Base-by-base conservation (phyloP, 2,113 vertebrate genomes). In the Trinectes maculatus region DNA sequence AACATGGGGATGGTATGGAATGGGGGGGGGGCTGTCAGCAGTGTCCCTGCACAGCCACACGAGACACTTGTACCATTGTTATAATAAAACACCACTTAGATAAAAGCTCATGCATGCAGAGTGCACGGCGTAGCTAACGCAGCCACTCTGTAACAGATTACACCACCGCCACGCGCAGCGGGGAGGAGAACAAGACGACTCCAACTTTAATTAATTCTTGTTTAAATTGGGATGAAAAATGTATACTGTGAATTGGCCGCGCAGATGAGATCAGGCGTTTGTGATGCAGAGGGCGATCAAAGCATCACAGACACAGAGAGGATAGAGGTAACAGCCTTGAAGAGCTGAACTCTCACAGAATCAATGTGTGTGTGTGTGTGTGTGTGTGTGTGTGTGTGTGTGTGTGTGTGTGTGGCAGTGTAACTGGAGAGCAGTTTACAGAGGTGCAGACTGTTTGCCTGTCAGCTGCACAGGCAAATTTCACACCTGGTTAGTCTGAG, bases 201-300 rank as follows among this genome's bases (percentile, higher is more conserved):
- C 46, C 1, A 77, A 52, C 84, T 89, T 85, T 83, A 90, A 91
- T 90, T 82, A 87, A 89, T 91, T 83, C 72, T 69, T 79, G 65
- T 91, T 89, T 87, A 77, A 87, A 80, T 91, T 86, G 78, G 62
- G 71, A 73, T 74, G 81, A 85, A 74, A 84, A 81, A 90, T 89
- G 16, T 81, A 87, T 77, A 43, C 70, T 44, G 18, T 22, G 71
- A 71, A 59, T 68, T 80, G 19, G 71, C 55, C 37, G 36, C 48
- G 74, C 34, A 68, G 70, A 83, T 84, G 77, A 86, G 77, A 86
- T 82, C 79, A 86, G 65, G 66, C 44, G 31, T 46, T 6, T n/a
- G 55, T 68, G 76, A 78, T 77, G 51, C 40, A 58, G 71, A 37
- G 59, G 15, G 29, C 68, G 60, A 77, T 83, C 64, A 77, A 66